Conservation (phyloP, 1,140 invertebrate genomes). For the Bombus sibiricus region DNA sequence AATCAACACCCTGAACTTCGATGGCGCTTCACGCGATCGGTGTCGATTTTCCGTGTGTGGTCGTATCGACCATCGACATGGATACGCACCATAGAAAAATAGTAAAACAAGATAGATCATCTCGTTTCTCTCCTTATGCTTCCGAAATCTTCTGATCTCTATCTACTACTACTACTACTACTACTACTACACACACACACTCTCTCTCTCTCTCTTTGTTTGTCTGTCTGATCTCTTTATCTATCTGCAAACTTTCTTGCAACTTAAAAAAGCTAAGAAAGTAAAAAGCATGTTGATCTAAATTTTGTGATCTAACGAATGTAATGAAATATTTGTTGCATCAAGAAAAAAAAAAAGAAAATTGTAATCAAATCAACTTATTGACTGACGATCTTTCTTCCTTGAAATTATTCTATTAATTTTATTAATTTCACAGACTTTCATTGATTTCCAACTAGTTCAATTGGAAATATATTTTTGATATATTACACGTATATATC, state of each 20-base stretch:
- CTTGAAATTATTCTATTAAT: background rate
- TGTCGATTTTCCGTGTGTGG: slow-evolving; percentile 49
- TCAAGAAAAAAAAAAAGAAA: background rate
- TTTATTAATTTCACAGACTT: background rate
- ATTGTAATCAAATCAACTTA: background rate
- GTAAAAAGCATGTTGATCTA: background rate
- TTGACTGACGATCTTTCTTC: background rate
- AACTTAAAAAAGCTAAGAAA: background rate
- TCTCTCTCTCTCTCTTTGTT: no score
- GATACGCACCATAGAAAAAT: slow-evolving; percentile 32
- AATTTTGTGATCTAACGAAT: background rate
- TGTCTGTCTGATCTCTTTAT: no score
- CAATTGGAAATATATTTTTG: background rate
- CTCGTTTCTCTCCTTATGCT: background rate
- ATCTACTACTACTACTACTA: background rate
- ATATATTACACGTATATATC: background rate
- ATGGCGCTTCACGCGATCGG: slow-evolving; percentile 50
- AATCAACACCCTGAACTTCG: slow-evolving; percentile 50
- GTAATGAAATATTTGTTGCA: background rate
- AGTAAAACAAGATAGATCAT: background rate
- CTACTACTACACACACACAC: no score
- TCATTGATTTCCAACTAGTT: background rate
- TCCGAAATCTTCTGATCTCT: background rate
- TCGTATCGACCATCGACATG: slow-evolving; percentile 21
- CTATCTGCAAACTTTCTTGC: background rate